A percentile compares a stretch with the other conserved stretches of the same genome.
These are phyloP conservation scores for Dusona sp. DNA, from an alignment of 2,888 invertebrate genomes.

Conservation along the genomic window DNA sequence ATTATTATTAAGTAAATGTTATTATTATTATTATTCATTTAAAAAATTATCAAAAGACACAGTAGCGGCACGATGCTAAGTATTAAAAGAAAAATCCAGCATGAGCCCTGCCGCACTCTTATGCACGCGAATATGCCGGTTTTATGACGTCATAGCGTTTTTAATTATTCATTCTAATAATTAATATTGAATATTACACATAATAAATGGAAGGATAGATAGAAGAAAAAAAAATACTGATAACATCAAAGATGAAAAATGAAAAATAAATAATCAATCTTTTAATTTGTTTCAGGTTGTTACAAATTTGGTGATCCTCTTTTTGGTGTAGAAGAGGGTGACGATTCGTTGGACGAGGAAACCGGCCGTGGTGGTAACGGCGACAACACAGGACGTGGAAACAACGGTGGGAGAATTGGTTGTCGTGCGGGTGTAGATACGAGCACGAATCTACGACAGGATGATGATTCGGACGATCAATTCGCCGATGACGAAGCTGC, in stretches of 20 bases:
- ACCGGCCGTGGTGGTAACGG: conserved; percentile 84
- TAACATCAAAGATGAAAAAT: background rate
- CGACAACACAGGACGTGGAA: conserved; percentile 60
- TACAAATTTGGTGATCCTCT: conserved; percentile 89
- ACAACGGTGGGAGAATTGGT: conserved; percentile 60
- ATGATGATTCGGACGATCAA: conserved; percentile 86
- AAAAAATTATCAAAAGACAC: too few species aligned
- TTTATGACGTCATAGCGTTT: too few species aligned
- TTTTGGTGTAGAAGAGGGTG: conserved; percentile 86
- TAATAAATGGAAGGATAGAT: background rate
- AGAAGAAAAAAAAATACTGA: background rate
- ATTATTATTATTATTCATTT: too few species aligned
- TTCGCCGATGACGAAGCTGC: conserved; percentile 87
- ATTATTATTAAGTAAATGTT: background rate
- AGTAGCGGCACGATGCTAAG: too few species aligned
- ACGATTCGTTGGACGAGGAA: conserved; percentile 92
- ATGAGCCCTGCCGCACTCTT: too few species aligned
- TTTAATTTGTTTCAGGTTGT: conserved; percentile 85
- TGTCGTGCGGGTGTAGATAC: conserved; percentile 33
- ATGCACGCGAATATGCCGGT: too few species aligned
- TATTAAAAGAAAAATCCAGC: too few species aligned
- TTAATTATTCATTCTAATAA: too few species aligned
- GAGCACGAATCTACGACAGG: conserved; percentile 68
- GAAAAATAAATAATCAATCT: background rate
- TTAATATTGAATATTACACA: too few species aligned